These are phyloP conservation scores for Cosmia pyralina DNA, from an alignment of 2,888 invertebrate genomes.

Conservation along the genomic window DNA sequence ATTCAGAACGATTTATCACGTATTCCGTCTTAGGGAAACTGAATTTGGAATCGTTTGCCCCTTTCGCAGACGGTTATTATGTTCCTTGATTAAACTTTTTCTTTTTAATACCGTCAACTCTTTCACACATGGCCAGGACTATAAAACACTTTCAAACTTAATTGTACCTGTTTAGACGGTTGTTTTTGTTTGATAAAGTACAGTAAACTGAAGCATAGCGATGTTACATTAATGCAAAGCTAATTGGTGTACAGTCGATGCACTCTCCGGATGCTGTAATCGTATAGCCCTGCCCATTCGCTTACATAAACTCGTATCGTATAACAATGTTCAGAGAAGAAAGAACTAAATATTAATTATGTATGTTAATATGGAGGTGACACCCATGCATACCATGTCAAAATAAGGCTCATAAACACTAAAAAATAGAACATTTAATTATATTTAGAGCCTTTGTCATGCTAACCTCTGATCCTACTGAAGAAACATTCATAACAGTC, in stretches of 20 bases:
- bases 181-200: conserved; percentile 16
- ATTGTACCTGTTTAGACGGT: conserved; percentile 23
- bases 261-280: conserved; percentile 78
- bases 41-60: conserved; percentile 82
- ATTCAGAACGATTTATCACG: conserved; percentile 88
- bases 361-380: conserved; percentile 32
- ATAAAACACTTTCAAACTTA: conserved; percentile 24
- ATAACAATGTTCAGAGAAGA: conserved; percentile 67
- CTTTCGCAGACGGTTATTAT: conserved; percentile 76
- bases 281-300: conserved; percentile 72
- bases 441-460: neutral
- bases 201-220: conserved; percentile 38
- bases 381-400: conserved; percentile 18
- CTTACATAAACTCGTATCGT: conserved; percentile 68
- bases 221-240: conserved; percentile 50
- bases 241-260: conserved; percentile 65
- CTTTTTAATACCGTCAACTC: conserved; percentile 66
- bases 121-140: conserved; percentile 39
- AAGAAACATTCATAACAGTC: neutral
- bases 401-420: conserved; percentile 9
- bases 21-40: conserved; percentile 85
- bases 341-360: conserved; percentile 57
- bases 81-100: conserved; percentile 82
- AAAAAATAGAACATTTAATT: neutral
- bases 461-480: neutral